phyloP scores from a whole-genome alignment of 2,797 vertebrate genomes.

The Sparus aurata region DNA sequence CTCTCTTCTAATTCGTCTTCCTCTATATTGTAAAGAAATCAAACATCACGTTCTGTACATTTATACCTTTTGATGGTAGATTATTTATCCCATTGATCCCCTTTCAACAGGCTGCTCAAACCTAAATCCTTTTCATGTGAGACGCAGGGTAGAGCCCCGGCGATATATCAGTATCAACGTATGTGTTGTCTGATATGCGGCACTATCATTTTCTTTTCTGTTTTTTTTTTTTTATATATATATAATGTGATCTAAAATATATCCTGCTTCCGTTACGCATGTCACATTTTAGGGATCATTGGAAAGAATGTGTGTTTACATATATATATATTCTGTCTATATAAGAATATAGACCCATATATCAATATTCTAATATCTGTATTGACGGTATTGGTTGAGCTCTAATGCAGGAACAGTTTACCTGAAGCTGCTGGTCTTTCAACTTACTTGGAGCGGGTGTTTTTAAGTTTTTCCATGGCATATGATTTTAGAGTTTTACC shows the following conservation, averaged over 20 bases:
- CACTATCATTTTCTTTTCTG: no score
- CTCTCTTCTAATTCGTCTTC: background rate
- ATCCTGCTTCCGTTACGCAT: no score
- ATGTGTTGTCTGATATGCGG: no score
- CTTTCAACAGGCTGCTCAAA: slow-evolving; percentile 11
- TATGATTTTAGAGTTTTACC: background rate
- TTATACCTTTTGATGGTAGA: background rate
- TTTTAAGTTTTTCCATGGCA: slow-evolving; percentile 11
- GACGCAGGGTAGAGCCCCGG: background rate
- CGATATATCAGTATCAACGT: no score
- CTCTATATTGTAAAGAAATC: background rate
- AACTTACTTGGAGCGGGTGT: background rate
- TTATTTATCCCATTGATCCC: slow-evolving; percentile 5
- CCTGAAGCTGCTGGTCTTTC: background rate
- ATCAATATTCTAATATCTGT: no score
- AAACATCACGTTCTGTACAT: background rate
- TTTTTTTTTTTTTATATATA: no score
- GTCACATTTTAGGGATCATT: no score
- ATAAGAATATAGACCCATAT: no score
- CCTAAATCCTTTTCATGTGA: background rate
- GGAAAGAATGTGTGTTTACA: no score
- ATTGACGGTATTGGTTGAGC: no score
- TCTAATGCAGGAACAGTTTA: background rate
- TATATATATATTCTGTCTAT: no score
- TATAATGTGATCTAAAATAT: no score